Percentiles rank a stretch among this genome's conserved stretches.
phyloP scores from a whole-genome alignment of 2,888 invertebrate species.

The Nebria salina region DNA sequence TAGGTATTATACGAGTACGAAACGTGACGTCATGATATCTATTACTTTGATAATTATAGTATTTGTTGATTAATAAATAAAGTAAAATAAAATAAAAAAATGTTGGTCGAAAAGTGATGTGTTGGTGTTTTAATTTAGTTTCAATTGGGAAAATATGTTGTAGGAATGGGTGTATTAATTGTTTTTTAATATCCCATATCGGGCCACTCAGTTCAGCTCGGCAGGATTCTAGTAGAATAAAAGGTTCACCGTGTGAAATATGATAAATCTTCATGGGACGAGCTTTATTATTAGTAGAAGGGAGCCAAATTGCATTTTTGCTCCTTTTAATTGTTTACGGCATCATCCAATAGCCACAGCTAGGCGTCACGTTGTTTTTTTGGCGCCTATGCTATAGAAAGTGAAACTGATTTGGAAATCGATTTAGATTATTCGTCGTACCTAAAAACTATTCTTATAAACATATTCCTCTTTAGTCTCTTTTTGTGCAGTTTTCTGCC shows the following conservation, averaged over 20 bases:
- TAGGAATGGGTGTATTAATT: neutral
- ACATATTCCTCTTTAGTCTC: too few relatives aligned
- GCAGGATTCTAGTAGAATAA: neutral
- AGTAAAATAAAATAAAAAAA: neutral
- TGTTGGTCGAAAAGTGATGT: neutral
- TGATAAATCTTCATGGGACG: neutral
- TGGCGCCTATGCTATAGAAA: neutral
- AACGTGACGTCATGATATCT: too few relatives aligned
- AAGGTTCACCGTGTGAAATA: neutral
- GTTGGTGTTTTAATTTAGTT: neutral
- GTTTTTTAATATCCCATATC: constrained; percentile 1
- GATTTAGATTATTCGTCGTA: neutral
- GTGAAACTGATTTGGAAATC: neutral
- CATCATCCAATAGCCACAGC: too few relatives aligned
- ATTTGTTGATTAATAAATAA: too few relatives aligned
- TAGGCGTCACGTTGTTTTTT: neutral
- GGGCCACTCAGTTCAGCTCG: neutral
- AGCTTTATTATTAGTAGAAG: neutral
- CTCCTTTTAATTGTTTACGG: neutral
- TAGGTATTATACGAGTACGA: too few relatives aligned
- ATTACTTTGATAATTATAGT: too few relatives aligned
- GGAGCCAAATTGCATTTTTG: neutral
- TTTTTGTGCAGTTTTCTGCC: too few relatives aligned
- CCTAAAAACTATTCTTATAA: too few relatives aligned
- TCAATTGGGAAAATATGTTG: neutral